Conservation (phyloP, 2,888 invertebrate species). For the Ephialtes manifestator region DNA sequence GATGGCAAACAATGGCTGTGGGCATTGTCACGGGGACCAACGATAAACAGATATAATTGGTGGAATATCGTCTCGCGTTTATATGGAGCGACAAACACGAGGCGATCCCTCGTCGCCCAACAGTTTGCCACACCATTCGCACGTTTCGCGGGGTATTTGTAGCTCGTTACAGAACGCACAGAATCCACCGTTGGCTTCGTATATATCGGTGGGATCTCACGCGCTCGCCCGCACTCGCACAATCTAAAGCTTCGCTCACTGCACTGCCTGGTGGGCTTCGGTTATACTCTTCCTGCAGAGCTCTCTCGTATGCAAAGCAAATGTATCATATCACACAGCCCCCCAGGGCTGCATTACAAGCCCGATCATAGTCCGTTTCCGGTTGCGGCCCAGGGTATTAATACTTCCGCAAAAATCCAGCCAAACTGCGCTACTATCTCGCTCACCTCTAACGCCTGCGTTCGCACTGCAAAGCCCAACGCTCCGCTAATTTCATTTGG, state of each 20-base stretch:
- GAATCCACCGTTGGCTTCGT: constrained; percentile 71
- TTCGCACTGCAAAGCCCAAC: constrained; percentile 69
- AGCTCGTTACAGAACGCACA: constrained; percentile 80
- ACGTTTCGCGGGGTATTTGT: constrained; percentile 75
- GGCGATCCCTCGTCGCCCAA: constrained; percentile 65
- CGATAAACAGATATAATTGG: constrained; percentile 82
- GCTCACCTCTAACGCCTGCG: constrained; percentile 70
- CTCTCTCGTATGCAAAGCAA: constrained; percentile 80
- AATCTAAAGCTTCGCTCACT: constrained; percentile 47
- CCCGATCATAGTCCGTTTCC: constrained; percentile 83
- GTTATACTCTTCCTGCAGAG: constrained; percentile 56
- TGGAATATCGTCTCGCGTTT: constrained; percentile 75
- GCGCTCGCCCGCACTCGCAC: constrained; percentile 52
- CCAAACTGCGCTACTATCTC: constrained; percentile 73
- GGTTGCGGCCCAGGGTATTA: constrained; percentile 78
- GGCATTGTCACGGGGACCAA: constrained; percentile 55
- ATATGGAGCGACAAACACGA: constrained; percentile 60
- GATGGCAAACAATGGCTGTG: constrained; percentile 53
- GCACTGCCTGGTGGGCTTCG: constrained; percentile 27
- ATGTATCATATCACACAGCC: constrained; percentile 84
- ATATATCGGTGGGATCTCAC: constrained; percentile 63
- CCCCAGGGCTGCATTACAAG: constrained; percentile 84
- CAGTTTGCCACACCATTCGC: constrained; percentile 43
- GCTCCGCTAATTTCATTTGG: constrained; percentile 81
- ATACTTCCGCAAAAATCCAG: constrained; percentile 81